Conservation (phyloP, 1,140 invertebrate species). For the Penaeus vannamei region DNA sequence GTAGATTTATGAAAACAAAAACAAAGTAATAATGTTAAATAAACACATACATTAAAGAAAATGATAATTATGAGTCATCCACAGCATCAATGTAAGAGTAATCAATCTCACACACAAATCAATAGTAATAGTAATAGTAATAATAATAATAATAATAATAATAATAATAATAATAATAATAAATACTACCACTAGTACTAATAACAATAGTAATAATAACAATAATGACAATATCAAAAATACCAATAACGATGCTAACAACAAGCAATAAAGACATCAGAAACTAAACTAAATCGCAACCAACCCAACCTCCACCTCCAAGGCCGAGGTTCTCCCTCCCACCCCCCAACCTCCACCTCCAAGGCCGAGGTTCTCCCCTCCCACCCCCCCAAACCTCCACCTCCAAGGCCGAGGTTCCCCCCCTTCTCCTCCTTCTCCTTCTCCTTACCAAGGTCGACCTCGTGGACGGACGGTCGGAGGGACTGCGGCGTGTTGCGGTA, state of each 20-base stretch:
- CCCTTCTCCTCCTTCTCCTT: no score
- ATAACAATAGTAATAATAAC: conserved; percentile 10
- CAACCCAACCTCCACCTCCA: neutral
- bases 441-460: conserved; percentile 84
- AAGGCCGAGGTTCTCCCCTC: neutral
- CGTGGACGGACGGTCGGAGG: conserved; percentile 89
- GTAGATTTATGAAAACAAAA: no score
- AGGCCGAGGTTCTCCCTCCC: no score
- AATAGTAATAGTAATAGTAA: neutral
- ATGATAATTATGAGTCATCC: no score
- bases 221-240: neutral
- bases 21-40: no score
- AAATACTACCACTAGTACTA: neutral
- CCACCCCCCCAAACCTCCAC: no score
- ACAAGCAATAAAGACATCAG: no score
- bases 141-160: conserved; percentile 4
- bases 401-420: neutral
- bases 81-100: neutral
- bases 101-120: neutral
- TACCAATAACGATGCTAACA: neutral
- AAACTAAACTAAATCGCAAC: no score
- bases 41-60: no score
- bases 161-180: neutral
- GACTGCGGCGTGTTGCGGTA: conserved; percentile 98
- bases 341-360: no score